Conservation (phyloP, 2,113 vertebrate species). For the Mobula birostris region DNA sequence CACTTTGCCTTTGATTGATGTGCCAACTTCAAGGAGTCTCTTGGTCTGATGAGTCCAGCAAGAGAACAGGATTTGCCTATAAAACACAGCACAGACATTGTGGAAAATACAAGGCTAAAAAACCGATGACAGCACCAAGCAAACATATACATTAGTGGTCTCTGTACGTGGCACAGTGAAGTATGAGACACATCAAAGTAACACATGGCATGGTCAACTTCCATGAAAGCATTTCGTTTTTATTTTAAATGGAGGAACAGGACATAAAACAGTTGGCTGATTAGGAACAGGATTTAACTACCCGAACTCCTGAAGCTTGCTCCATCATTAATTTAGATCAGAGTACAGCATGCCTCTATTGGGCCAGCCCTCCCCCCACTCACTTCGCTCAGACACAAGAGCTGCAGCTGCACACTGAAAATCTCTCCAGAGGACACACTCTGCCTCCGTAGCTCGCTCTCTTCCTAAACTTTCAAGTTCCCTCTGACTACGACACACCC, state of each 20-base stretch:
- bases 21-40: constrained; percentile 10
- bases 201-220: neutral
- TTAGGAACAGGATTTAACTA: neutral
- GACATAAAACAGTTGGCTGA: neutral
- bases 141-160: neutral
- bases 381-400: neutral
- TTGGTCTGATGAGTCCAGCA: constrained; percentile 5
- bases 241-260: neutral
- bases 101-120: constrained; percentile 17
- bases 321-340: neutral
- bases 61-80: constrained; percentile 3
- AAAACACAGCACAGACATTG: neutral
- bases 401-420: neutral
- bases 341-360: neutral
- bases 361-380: neutral
- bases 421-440: neutral
- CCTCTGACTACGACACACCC: neutral
- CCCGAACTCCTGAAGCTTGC: neutral
- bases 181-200: neutral
- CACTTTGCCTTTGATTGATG: constrained; percentile 26
- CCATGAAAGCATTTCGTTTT: neutral
- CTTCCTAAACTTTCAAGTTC: neutral
- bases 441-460: neutral
- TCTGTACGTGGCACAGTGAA: neutral
- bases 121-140: constrained; percentile 27